phyloP scores from a whole-genome alignment of 2,888 invertebrate genomes.

The Plusia festucae region DNA sequence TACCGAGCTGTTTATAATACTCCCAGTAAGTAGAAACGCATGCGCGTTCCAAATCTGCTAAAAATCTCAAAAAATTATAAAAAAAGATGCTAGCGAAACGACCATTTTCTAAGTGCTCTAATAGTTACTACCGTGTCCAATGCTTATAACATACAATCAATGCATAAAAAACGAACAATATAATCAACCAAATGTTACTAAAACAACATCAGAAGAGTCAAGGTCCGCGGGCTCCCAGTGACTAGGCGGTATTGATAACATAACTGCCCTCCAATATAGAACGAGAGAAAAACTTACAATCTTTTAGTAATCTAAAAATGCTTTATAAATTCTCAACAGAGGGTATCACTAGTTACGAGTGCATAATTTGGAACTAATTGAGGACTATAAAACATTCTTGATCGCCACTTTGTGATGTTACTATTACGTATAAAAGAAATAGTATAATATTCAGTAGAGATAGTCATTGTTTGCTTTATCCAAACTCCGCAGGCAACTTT shows the following conservation, averaged over 20 bases:
- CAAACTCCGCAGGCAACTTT: slow-evolving; percentile 87
- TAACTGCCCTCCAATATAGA: slow-evolving; percentile 59
- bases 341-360: slow-evolving; percentile 65
- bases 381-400: slow-evolving; percentile 81
- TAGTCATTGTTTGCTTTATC: slow-evolving; percentile 69
- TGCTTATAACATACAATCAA: slow-evolving; percentile 78
- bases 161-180: slow-evolving; percentile 87
- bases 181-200: slow-evolving; percentile 86
- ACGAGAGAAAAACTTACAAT: slow-evolving; percentile 63
- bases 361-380: slow-evolving; percentile 68
- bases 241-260: slow-evolving; percentile 85
- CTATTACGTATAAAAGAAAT: slow-evolving; percentile 68
- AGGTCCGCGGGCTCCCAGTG: slow-evolving; percentile 87
- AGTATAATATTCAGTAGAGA: slow-evolving; percentile 66
- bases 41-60: slow-evolving; percentile 69
- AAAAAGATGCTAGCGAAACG: slow-evolving; percentile 86
- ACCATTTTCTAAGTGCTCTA: slow-evolving; percentile 85
- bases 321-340: slow-evolving; percentile 80
- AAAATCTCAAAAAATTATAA: slow-evolving; percentile 82
- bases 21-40: slow-evolving; percentile 78
- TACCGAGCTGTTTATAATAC: slow-evolving; percentile 85
- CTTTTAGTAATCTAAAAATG: slow-evolving; percentile 70
- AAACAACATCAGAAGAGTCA: slow-evolving; percentile 78
- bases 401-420: slow-evolving; percentile 77
- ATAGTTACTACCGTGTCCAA: slow-evolving; percentile 87